Percentiles rank a stretch among this genome's conserved stretches.
Evolutionary conservation across 2,113 vertebrate genomes (phyloP).

Genomic region (Phainopepla nitens): DNA sequence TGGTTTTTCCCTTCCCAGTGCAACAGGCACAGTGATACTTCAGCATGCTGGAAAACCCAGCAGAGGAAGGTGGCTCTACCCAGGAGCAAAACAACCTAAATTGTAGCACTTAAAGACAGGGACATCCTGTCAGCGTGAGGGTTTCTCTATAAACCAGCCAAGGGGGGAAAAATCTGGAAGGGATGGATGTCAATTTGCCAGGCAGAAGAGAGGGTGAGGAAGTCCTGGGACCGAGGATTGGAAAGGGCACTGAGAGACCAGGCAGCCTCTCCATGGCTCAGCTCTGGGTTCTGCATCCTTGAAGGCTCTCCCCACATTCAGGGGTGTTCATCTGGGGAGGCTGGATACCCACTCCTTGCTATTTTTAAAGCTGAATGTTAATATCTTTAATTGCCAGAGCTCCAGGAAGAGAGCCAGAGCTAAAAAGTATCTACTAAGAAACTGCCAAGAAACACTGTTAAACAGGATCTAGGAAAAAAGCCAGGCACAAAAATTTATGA

Average conservation of each 20-base stretch:
- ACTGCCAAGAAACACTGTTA: constrained; percentile 50
- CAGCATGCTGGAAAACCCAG: neutral
- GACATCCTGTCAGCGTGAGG: neutral
- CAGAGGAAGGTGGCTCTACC: neutral
- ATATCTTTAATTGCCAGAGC: constrained; percentile 42
- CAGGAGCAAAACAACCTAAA: neutral
- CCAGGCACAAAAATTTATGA: constrained; percentile 41
- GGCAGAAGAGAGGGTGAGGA: neutral
- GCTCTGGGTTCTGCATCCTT: neutral
- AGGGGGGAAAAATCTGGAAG: neutral
- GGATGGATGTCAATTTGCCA: neutral
- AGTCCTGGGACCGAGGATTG: neutral
- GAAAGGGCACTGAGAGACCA: neutral
- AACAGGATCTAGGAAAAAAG: constrained; percentile 56
- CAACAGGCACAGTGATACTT: neutral
- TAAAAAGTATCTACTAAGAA: constrained; percentile 46
- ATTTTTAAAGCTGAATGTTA: constrained; percentile 36
- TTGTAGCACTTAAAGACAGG: neutral
- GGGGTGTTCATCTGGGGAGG: neutral
- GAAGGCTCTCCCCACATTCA: neutral
- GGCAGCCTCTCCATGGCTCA: neutral
- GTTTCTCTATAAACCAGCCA: neutral
- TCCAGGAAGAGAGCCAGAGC: constrained; percentile 31
- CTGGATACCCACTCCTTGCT: neutral
- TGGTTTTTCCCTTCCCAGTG: constrained; percentile 1